Percentiles rank a stretch among this genome's conserved stretches.
These are phyloP conservation scores for Hirundichthys speculiger DNA, from an alignment of 2,113 vertebrate species.

Conservation along the genomic window DNA sequence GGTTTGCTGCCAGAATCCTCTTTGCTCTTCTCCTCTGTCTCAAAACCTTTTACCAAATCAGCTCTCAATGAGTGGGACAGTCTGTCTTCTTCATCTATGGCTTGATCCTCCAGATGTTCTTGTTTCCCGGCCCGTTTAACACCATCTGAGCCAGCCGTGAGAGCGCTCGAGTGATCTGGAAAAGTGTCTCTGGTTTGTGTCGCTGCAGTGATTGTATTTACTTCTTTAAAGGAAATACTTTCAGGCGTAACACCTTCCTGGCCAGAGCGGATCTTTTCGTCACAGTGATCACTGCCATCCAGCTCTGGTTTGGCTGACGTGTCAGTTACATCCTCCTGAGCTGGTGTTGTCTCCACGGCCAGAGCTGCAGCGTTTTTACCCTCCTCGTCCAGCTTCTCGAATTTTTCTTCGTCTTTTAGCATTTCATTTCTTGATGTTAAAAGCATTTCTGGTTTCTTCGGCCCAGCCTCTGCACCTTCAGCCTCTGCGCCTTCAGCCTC, in stretches of 20 bases:
- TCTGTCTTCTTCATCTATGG: constrained; percentile 16
- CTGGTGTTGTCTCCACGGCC: constrained; percentile 13
- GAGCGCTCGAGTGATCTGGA: background rate
- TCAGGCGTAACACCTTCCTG: background rate
- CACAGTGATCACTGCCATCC: constrained; percentile 10
- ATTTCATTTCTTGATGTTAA: background rate
- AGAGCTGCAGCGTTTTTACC: constrained; percentile 1
- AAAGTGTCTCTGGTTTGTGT: constrained; percentile 6
- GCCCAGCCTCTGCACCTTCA: background rate
- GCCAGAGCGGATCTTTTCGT: constrained; percentile 16
- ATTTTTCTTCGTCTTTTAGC: background rate
- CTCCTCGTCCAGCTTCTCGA: constrained; percentile 13
- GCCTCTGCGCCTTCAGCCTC: background rate
- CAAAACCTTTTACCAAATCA: constrained; percentile 16
- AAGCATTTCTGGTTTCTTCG: background rate
- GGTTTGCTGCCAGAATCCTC: constrained; percentile 40
- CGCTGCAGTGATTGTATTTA: constrained; percentile 8
- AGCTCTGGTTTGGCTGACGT: constrained; percentile 32
- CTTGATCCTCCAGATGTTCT: constrained; percentile 28
- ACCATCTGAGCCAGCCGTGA: background rate
- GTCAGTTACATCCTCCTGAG: constrained; percentile 40
- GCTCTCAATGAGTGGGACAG: background rate
- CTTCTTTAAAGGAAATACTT: background rate
- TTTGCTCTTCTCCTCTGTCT: constrained; percentile 31
- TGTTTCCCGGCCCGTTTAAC: background rate